Percentiles rank a stretch among this genome's conserved stretches.
Conservation (phyloP, 1,140 invertebrate genomes). For the Drosophila burlai region DNA sequence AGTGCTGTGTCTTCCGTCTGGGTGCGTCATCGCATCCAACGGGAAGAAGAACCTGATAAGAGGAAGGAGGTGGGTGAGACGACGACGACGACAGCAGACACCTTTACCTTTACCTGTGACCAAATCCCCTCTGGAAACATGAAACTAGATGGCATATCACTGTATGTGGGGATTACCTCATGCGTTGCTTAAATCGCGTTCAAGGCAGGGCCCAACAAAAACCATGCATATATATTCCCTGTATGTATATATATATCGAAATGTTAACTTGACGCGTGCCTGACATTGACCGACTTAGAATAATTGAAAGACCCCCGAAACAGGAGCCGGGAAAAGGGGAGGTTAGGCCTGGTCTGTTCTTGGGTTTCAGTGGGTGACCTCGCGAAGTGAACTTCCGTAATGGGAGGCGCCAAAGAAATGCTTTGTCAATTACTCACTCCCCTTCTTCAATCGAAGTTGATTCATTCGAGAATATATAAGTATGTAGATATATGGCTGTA, state of each 20-base stretch:
- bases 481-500: neutral
- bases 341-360: slow-evolving; percentile 33
- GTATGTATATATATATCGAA: slow-evolving; percentile 38
- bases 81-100: neutral
- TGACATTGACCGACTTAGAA: slow-evolving; percentile 72
- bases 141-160: slow-evolving; percentile 44
- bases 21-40: slow-evolving; percentile 27
- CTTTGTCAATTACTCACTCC: slow-evolving; percentile 45
- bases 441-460: slow-evolving; percentile 34
- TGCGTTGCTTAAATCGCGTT: slow-evolving; percentile 46
- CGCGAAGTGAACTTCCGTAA: slow-evolving; percentile 43
- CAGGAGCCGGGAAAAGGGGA: slow-evolving; percentile 31
- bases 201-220: slow-evolving; percentile 56
- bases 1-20: neutral
- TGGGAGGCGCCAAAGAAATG: slow-evolving; percentile 42
- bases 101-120: slow-evolving; percentile 16
- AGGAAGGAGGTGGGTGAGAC: neutral
- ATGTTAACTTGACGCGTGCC: slow-evolving; percentile 44
- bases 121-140: slow-evolving; percentile 19
- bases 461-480: slow-evolving; percentile 18
- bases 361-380: slow-evolving; percentile 42
- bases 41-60: slow-evolving; percentile 17
- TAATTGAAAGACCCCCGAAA: slow-evolving; percentile 55
- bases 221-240: slow-evolving; percentile 13
- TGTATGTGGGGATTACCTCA: slow-evolving; percentile 64